Evolutionary conservation across 2,113 vertebrate species (phyloP).

Genomic region (Protomyctophum bolini): DNA sequence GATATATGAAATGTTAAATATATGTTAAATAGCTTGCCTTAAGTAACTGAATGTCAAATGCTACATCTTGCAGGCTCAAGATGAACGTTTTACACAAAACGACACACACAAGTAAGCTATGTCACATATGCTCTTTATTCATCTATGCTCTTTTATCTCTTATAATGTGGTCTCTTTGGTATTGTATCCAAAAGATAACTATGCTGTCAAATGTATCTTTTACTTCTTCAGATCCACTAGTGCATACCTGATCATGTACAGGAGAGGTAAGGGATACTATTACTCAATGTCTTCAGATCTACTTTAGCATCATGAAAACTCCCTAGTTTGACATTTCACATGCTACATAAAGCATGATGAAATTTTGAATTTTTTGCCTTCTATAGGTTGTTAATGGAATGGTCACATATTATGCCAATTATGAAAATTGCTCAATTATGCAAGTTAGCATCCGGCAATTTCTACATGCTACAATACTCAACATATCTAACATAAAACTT

Average conservation of each 20-base stretch:
- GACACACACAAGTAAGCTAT: neutral
- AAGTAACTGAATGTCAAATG: neutral
- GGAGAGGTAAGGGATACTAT: slow-evolving; percentile 1
- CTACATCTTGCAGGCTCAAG: neutral
- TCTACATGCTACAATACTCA: too few species aligned
- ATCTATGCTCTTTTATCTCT: neutral
- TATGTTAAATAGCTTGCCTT: neutral
- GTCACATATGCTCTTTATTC: neutral
- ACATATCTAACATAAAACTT: too few species aligned
- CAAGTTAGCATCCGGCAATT: too few species aligned
- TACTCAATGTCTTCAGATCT: neutral
- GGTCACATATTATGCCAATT: too few species aligned
- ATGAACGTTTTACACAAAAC: neutral
- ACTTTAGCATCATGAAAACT: too few species aligned
- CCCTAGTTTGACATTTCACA: too few species aligned
- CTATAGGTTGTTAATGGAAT: too few species aligned
- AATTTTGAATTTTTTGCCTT: too few species aligned
- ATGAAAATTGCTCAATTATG: too few species aligned
- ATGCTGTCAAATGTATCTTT: neutral
- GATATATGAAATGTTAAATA: neutral
- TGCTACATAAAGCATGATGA: too few species aligned
- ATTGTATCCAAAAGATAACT: neutral
- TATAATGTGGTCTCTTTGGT: neutral
- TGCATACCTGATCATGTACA: slow-evolving; percentile 19
- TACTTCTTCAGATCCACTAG: neutral